These are phyloP conservation scores for Zygaena filipendulae DNA, from an alignment of 2,888 invertebrate genomes.

Conservation along the genomic window DNA sequence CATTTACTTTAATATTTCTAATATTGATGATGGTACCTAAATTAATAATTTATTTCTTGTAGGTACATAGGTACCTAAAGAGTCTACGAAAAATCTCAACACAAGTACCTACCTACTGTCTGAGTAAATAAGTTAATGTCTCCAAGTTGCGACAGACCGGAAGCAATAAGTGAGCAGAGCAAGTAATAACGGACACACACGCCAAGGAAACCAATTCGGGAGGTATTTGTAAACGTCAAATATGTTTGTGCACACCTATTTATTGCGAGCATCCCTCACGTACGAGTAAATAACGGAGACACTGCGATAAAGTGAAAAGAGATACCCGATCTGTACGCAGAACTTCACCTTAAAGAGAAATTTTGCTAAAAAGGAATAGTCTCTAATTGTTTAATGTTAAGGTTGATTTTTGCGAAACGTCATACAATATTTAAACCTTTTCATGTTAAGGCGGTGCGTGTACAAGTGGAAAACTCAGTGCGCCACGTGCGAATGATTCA, in stretches of 20 bases:
- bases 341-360: conserved; percentile 47
- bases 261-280: conserved; percentile 66
- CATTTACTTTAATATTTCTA: too few relatives aligned
- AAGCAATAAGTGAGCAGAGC: conserved; percentile 52
- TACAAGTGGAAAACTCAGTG: conserved; percentile 65
- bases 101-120: too few relatives aligned
- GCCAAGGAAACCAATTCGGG: conserved; percentile 61
- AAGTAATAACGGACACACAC: conserved; percentile 59
- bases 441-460: conserved; percentile 38
- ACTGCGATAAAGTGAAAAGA: conserved; percentile 65
- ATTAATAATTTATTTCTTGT: too few relatives aligned
- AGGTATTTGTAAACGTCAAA: conserved; percentile 65
- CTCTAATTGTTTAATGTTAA: too few relatives aligned
- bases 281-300: conserved; percentile 65
- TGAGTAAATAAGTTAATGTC: too few relatives aligned
- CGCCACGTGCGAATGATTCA: conserved; percentile 71
- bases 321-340: conserved; percentile 45
- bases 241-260: conserved; percentile 65
- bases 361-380: too few relatives aligned
- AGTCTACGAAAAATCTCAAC: too few relatives aligned
- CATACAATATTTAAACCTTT: conserved; percentile 27
- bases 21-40: too few relatives aligned
- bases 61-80: too few relatives aligned
- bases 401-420: conserved; percentile 29
- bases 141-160: too few relatives aligned